Conservation (phyloP, 2,888 invertebrate species). For the Yponomeuta plumbellus region DNA sequence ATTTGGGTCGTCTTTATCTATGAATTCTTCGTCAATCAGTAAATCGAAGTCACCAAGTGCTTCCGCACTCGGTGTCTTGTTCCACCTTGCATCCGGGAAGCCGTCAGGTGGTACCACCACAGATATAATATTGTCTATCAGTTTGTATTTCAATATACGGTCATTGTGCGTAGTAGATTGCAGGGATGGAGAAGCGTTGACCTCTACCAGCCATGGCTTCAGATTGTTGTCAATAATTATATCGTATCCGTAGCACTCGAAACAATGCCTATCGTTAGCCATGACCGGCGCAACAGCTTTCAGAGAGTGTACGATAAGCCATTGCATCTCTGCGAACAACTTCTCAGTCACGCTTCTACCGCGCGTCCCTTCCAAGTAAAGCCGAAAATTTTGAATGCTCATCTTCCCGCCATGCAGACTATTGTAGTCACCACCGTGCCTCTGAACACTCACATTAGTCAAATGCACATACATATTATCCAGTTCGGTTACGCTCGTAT, state of each 20-base stretch:
- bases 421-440: constrained; percentile 97
- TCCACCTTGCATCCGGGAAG: constrained; percentile 92
- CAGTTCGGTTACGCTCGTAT: constrained; percentile 89
- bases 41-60: constrained; percentile 90
- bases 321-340: constrained; percentile 91
- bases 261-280: constrained; percentile 94
- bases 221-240: constrained; percentile 96
- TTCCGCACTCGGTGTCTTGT: constrained; percentile 85
- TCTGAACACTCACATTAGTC: constrained; percentile 98
- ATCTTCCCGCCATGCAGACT: constrained; percentile 95
- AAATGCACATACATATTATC: constrained; percentile 97
- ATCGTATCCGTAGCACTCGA: constrained; percentile 97
- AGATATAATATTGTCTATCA: constrained; percentile 94
- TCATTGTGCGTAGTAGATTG: constrained; percentile 97
- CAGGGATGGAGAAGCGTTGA: constrained; percentile 96
- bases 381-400: constrained; percentile 91
- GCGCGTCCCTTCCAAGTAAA: constrained; percentile 93
- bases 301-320: constrained; percentile 94
- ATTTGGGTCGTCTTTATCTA: constrained; percentile 77
- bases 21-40: constrained; percentile 88
- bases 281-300: constrained; percentile 96
- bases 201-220: constrained; percentile 96
- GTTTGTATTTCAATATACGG: constrained; percentile 93
- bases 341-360: constrained; percentile 92
- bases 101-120: constrained; percentile 93